Base-by-base conservation (phyloP, 2,888 invertebrate genomes). In the Bugula neritina region DNA sequence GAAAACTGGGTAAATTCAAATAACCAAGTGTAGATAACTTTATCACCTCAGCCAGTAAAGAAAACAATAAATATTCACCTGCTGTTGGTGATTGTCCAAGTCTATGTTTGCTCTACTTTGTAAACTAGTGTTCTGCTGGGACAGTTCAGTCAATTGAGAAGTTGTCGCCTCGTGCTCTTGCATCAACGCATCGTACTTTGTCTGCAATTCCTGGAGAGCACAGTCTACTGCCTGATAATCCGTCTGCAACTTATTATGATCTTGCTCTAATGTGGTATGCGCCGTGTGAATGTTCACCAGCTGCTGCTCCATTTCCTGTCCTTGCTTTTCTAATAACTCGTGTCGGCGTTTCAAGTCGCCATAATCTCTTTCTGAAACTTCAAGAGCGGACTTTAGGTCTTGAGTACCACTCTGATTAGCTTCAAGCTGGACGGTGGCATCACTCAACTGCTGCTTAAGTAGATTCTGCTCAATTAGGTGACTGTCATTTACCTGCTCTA, bases 231-330 rank as follows among this genome's bases (percentile, higher is more conserved):
- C 2, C 13, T 21, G 27, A 27, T 34, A 13, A 13, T 3, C n/a
- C 13, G 63, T 29, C 63, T 63, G 31, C 5, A 63, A 31, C 27
- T 63, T 13, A 1, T 13, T 63, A n/a, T 63, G 63, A 27, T 13
- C 63, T 29, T 21, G 1, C 63, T 63, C 25, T n/a, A 63, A 27
- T 13, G 2, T 31, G 5, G 27, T 31, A n/a, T 63, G 63, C 5
- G 63, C 63, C 17, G 63, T 63, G 63, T 63, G 63, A 25, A 63
- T 63, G 34, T 63, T 21, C 13, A 63, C 63, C 10, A 63, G 31
- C 63, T 63, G 63, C 31, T 63, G 63, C 63, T 63, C 63, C 29
- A 63, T 27, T n/a, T 63, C 63, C 21, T 27, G 5, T 3, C 10
- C 31, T 31, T 43, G 43, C 43, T 43, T 5, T 43, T 43, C 43